Evolutionary conservation across 2,888 invertebrate species (phyloP), one percentile per base, ranked within the genome.

Genomic region (Sialis fuliginosa): DNA sequence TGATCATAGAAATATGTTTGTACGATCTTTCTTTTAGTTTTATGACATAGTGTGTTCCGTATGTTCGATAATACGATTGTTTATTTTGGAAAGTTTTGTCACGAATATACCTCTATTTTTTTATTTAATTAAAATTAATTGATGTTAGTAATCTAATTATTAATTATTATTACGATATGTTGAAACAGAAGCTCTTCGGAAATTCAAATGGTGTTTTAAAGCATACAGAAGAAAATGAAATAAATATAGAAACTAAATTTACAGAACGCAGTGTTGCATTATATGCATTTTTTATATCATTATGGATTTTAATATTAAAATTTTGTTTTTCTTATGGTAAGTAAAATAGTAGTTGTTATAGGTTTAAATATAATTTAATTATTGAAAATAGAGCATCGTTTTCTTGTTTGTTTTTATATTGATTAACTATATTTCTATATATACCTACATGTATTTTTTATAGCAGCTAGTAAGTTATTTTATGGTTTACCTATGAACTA

Each of bases 261-360:
- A 59, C 54, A 52, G 63, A 63, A 54, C 55, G 58, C 56, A 59
- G 53, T 54, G 54, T 61, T 41, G 62, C 59, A n/a, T 41, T 58
- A 42, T 55, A 53, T 48, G 63, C 62, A 39, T 51, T 62, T 41
- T 49, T 60, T 46, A 46, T 61, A 34, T 62, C 63, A 8, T 50
- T 62, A 9, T 37, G 56, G 42, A 54, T 64, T 41, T 53, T 64
- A 39, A 46, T 53, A 40, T 51, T 51, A 33, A 64, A 64, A 54
- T 34, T 61, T 42, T 57, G 56, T 39, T 52, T 49, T 34, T 52
- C 48, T 37, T 55, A 64, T 52, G 53, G 64, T 64, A 63, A 62
- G 62, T 61, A 56, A 31, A 30, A n/a, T 42, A 32, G n/a, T 37
- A 6, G 1, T 5, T 6, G 6, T 42, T 48, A 42, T 45, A 33